These are phyloP conservation scores for Microtus montanus DNA, from an alignment of 2,113 vertebrate genomes.

Conservation along the genomic window DNA sequence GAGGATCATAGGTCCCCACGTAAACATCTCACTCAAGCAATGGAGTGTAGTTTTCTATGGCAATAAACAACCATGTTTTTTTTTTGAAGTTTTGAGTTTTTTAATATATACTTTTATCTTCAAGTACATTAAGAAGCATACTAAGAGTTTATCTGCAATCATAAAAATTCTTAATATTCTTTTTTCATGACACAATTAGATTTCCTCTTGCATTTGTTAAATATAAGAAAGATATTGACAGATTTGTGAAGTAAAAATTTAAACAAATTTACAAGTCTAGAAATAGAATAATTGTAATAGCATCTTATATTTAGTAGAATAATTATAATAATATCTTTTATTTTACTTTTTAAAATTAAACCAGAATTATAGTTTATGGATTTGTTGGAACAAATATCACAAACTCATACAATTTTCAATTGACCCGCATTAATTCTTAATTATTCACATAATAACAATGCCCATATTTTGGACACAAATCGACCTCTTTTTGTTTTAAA, in stretches of 20 bases:
- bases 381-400: slow-evolving; percentile 35
- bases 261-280: background rate
- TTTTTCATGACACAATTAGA: background rate
- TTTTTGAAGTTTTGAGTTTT: background rate
- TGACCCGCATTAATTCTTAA: slow-evolving; percentile 59
- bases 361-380: background rate
- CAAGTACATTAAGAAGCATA: background rate
- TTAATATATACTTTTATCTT: background rate
- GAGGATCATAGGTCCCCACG: background rate
- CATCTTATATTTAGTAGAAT: background rate
- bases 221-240: background rate
- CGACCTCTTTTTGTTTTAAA: slow-evolving; percentile 58
- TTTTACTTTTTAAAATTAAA: slow-evolving; percentile 53
- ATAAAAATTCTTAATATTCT: background rate
- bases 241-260: background rate
- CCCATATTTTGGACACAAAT: slow-evolving; percentile 67
- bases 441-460: background rate
- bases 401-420: slow-evolving; percentile 36
- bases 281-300: slow-evolving; percentile 4
- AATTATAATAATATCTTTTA: background rate
- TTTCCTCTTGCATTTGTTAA: background rate
- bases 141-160: background rate
- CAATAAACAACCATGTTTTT: slow-evolving; percentile 42
- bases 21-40: background rate
- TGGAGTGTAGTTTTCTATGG: background rate